Base-by-base conservation (phyloP, 2,113 vertebrate species). In the Leptocoma aspasia region DNA sequence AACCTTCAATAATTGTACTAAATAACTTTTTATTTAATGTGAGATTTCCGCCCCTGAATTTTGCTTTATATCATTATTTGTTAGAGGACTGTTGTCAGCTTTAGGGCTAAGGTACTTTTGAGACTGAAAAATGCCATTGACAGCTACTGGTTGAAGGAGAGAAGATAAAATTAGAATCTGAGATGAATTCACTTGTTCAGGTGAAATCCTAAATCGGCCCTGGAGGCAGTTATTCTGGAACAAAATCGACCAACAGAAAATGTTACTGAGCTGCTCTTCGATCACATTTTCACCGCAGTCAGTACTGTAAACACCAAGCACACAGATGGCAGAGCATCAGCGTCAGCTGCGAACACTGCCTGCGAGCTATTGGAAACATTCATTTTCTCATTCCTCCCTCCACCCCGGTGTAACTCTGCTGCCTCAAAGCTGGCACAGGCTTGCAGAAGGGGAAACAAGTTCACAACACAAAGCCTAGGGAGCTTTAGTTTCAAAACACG, bases 21-120 rank as follows among this genome's bases (percentile, higher is more conserved):
- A 97, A 96, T 89, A 81, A 39, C 88, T 95, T 96, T 92, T 39
- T 76, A 80, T 95, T 94, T 97, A 94, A 95, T 77, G 28, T 20
- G 86, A 69, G 26, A 88, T 56, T 95, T 81, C 35, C 71, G 64
- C 26, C 52, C 49, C 56, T 71, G 59, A 96, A 86, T 52, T 94
- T 96, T 71, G 69, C 45, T 92, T 97, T 91, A 35, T 65, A 84
- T 90, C 70, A 89, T 77, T 86, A 37, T 97, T 91, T 93, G 33
- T 69, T 86, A 8, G 57, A 89, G 47, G 79, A 23, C 15, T 81
- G 54, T 53, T 92, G 44, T 86, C 63, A 95, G 63, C 66, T 95
- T 79, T 68, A 66, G 64, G 53, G 26, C 49, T 96, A 35, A 37
- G 63, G 41, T 47, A 57, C 54, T 97, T 94, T 30, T 47, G 49